These are phyloP conservation scores for Mellilla xanthometata DNA, from an alignment of 2,888 invertebrate species.

Conservation along the genomic window DNA sequence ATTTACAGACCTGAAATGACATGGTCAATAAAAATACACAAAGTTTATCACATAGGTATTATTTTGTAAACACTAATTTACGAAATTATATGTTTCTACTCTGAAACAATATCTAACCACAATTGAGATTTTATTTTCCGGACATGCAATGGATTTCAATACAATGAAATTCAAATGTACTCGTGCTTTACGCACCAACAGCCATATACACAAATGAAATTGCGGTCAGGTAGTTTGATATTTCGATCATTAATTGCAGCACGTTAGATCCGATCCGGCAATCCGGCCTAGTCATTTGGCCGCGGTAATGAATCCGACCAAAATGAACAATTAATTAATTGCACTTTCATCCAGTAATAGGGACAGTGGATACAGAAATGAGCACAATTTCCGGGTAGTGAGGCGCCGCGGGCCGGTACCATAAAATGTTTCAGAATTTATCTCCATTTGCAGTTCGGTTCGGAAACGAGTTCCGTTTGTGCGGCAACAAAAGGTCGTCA, in stretches of 20 bases:
- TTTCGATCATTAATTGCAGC: conserved; percentile 35
- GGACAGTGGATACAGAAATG: conserved; percentile 47
- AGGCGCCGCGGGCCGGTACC: conserved; percentile 37
- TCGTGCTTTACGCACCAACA: conserved; percentile 8
- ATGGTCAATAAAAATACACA: too few relatives aligned
- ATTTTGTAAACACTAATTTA: too few relatives aligned
- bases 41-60: too few relatives aligned
- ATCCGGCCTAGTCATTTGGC: conserved; percentile 40
- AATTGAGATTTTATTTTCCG: too few relatives aligned
- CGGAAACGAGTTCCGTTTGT: conserved; percentile 55
- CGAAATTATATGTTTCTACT: too few relatives aligned
- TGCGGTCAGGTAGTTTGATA: conserved; percentile 15
- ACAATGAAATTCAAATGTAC: too few relatives aligned
- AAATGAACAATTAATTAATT: conserved; percentile 60
- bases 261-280: conserved; percentile 41
- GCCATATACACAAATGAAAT: conserved; percentile 14
- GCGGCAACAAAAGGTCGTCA: conserved; percentile 64
- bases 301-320: conserved; percentile 50
- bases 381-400: conserved; percentile 53
- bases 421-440: conserved; percentile 53
- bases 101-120: too few relatives aligned
- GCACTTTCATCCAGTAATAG: conserved; percentile 57
- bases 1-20: too few relatives aligned
- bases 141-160: too few relatives aligned
- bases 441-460: conserved; percentile 62